Evolutionary conservation across 30 jellyfish, hydroid and myxozoan species (phyloP).

Genomic region (Catostylus mosaicus): DNA sequence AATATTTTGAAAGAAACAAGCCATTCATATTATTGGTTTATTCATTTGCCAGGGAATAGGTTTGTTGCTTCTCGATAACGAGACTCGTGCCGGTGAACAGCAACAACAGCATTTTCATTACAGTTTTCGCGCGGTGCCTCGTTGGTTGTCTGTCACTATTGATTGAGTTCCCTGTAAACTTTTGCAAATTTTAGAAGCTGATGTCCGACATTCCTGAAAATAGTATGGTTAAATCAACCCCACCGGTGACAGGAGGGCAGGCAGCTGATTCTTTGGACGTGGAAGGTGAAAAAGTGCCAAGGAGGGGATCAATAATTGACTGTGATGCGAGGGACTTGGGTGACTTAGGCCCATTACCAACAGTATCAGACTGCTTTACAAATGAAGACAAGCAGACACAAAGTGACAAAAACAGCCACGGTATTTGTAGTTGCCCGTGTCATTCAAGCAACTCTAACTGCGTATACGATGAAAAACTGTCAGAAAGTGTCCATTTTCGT

Average conservation of each 20-base stretch:
- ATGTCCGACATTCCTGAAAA: slow-evolving; percentile 2
- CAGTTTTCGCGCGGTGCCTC: too few relatives aligned
- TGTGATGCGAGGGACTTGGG: background rate
- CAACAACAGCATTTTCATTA: too few relatives aligned
- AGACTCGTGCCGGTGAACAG: too few relatives aligned
- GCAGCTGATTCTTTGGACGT: background rate
- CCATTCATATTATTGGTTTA: too few relatives aligned
- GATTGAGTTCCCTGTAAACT: too few relatives aligned
- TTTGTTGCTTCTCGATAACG: too few relatives aligned
- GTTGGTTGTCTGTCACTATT: too few relatives aligned
- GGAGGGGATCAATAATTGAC: background rate
- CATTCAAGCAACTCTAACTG: slow-evolving; percentile 32
- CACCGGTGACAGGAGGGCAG: background rate
- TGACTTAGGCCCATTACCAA: background rate
- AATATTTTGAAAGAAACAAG: too few relatives aligned
- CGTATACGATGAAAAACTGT: slow-evolving; percentile 10
- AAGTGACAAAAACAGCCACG: background rate
- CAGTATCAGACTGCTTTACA: background rate
- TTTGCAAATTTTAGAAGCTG: background rate
- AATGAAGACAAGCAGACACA: background rate
- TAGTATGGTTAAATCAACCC: slow-evolving; percentile 16
- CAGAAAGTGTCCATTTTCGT: slow-evolving; percentile 55
- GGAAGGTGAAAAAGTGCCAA: background rate
- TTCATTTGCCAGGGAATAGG: too few relatives aligned
- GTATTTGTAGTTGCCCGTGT: slow-evolving; percentile 42